These are phyloP conservation scores for Rhynchophorus ferrugineus DNA, from an alignment of 1,140 invertebrate species.

Conservation along the genomic window DNA sequence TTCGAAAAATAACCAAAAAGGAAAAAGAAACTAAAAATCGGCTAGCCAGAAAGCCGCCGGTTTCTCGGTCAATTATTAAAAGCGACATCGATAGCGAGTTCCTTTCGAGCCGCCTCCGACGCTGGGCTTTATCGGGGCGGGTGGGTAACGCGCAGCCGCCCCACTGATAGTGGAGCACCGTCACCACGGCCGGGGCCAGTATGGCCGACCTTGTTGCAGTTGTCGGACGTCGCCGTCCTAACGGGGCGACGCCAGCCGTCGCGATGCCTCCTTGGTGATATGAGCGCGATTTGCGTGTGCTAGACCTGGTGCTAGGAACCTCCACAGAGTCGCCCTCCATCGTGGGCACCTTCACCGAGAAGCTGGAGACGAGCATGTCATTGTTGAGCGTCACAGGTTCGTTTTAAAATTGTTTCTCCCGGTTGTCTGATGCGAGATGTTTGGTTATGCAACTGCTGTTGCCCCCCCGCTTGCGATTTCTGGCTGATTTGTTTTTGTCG, in stretches of 20 bases:
- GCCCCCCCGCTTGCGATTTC: too few relatives aligned
- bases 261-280: neutral
- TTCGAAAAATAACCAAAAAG: too few relatives aligned
- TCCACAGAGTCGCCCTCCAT: neutral
- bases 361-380: constrained; percentile 21
- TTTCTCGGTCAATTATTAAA: too few relatives aligned
- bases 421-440: neutral
- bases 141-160: too few relatives aligned
- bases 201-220: neutral
- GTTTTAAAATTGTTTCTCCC: neutral
- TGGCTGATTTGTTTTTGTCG: too few relatives aligned
- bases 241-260: neutral
- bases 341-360: neutral
- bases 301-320: neutral
- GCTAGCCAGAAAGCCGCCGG: too few relatives aligned
- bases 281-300: neutral
- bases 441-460: too few relatives aligned
- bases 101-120: neutral
- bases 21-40: too few relatives aligned
- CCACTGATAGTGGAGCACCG: neutral
- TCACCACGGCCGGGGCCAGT: neutral
- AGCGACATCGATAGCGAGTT: neutral
- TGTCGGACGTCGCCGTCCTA: neutral
- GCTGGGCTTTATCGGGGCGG: too few relatives aligned
- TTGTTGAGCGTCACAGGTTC: constrained; percentile 23